Evolutionary conservation across 2,888 invertebrate species (phyloP), one percentile per base, ranked within the genome.

Genomic region (Galerucella calmariensis): DNA sequence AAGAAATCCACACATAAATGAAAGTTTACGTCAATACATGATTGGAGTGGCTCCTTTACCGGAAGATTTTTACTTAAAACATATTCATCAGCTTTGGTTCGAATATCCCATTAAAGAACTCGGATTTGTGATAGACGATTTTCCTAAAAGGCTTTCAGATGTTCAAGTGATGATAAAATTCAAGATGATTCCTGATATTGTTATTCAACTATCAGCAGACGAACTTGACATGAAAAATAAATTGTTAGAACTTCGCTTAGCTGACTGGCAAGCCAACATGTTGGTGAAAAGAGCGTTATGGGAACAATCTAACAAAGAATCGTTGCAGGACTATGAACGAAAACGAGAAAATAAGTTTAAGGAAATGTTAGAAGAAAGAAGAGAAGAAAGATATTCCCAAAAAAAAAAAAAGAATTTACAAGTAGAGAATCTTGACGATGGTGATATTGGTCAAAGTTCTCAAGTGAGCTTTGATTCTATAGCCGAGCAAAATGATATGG

Each of bases 101-200:
- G 83, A 89, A 67, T 84, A 88, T 67, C 90, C 91, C 0, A 89
- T 87, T 81, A 85, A 83, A 24, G 81, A 83, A 5, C 86, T 84
- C 20, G 92, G 92, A 6, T 88, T 92, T 82, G 87, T 92, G 58
- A 83, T 93, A 56, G 91, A 92, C 83, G 91, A 90, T 69, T 92
- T 91, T 86, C 93, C 93, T 10, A 90, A 88, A 83, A 84, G 90
- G 74, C 83, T 88, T 8, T 85, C 86, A 67, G 92, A 92, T 83
- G 83, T 90, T 3, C 88, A 90, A 77, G 87, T 89, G 56, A 90
- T 92, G 88, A 74, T 88, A 6, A 81, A 88, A 35, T 85, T 87
- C 79, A 89, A 85, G 72, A 56, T 81, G 41, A 81, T 92, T 68
- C 92, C 93, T 0, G 92, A 92, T 83, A 80, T 91, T 70, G 83